phyloP scores from a whole-genome alignment of 2,797 vertebrate genomes.

The Pyrrhura leucotis region DNA sequence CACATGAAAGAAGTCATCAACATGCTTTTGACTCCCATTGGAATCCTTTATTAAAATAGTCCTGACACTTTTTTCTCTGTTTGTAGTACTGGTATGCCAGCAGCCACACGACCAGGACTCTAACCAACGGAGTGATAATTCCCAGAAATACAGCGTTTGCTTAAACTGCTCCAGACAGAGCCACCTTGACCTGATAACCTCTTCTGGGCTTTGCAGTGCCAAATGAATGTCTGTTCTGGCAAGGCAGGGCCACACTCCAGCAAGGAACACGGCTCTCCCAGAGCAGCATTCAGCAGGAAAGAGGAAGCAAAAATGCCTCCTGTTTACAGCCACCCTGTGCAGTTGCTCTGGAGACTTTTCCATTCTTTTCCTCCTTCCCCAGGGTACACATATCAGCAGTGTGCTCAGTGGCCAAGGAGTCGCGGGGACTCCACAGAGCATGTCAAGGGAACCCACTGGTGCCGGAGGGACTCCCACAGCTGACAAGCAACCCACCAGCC shows the following conservation, averaged over 20 bases:
- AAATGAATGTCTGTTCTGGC: background rate
- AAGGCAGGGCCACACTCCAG: background rate
- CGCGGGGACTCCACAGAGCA: background rate
- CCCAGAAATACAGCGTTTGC: slow-evolving; percentile 71
- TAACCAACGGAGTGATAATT: slow-evolving; percentile 70
- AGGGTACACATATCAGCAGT: background rate
- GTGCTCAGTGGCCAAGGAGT: background rate
- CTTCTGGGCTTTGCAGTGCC: slow-evolving; percentile 50
- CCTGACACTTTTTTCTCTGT: slow-evolving; percentile 61
- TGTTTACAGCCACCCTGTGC: background rate
- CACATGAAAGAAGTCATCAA: slow-evolving; percentile 76
- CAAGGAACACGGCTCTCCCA: background rate
- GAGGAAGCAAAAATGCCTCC: slow-evolving; percentile 47
- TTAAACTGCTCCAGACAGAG: slow-evolving; percentile 54
- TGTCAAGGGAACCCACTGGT: background rate
- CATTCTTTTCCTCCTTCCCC: slow-evolving; percentile 2
- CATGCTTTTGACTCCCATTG: slow-evolving; percentile 51
- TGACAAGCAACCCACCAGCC: background rate
- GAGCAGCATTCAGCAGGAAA: background rate
- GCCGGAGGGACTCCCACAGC: background rate
- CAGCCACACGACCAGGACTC: slow-evolving; percentile 55
- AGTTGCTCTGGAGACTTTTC: background rate
- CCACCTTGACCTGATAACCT: slow-evolving; percentile 61
- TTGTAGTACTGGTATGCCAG: slow-evolving; percentile 53
- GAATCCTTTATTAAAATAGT: slow-evolving; percentile 76